These are phyloP conservation scores for Eulemur coronatus DNA, from an alignment of 2,797 vertebrate species.

Conservation along the genomic window DNA sequence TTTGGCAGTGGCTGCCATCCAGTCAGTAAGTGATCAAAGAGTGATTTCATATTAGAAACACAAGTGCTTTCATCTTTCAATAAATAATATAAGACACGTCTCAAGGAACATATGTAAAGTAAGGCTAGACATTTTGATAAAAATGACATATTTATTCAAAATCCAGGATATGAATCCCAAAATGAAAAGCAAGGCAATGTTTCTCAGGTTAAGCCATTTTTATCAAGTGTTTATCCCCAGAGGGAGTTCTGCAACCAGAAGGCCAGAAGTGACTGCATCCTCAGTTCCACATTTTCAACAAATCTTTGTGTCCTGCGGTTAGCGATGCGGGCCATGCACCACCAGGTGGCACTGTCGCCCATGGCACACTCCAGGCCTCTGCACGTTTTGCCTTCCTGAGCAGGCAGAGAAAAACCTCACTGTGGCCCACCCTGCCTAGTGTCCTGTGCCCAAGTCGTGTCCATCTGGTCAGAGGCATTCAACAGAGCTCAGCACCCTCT, in stretches of 20 bases:
- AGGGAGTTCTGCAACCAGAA: neutral
- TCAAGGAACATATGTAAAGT: neutral
- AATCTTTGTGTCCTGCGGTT: neutral
- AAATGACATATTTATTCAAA: neutral
- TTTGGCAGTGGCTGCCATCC: neutral
- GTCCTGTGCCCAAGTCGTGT: rapidly evolving
- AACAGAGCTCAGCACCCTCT: neutral
- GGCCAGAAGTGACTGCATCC: neutral
- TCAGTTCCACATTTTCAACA: neutral
- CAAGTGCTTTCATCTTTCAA: neutral
- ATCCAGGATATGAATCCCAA: neutral
- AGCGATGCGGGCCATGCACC: neutral
- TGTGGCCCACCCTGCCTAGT: rapidly evolving
- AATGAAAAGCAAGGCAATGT: neutral
- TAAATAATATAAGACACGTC: neutral
- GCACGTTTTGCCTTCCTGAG: neutral
- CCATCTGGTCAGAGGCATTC: neutral
- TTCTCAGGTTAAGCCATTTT: neutral
- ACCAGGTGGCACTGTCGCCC: conserved; percentile 46
- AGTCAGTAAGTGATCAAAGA: neutral
- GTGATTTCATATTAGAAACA: neutral
- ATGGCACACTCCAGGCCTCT: rapidly evolving
- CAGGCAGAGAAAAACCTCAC: neutral
- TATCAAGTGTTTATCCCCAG: rapidly evolving
- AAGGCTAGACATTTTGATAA: neutral